Evolutionary conservation across 1,140 invertebrate species (phyloP).

Genomic region (Vollenhovia emeryi): DNA sequence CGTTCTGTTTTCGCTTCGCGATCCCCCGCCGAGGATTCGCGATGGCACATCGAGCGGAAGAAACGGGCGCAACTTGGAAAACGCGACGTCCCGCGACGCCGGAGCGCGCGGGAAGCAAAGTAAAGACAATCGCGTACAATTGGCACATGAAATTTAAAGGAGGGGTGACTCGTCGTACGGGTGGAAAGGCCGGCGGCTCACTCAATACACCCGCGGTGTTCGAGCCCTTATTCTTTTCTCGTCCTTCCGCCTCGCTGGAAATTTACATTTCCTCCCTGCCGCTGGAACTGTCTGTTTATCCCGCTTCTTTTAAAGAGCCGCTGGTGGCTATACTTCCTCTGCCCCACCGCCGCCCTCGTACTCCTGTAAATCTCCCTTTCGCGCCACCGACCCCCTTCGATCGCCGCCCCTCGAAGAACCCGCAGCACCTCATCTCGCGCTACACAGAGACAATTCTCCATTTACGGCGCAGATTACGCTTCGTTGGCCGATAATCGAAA

Average conservation of each 20-base stretch:
- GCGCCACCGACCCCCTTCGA: conserved; percentile 54
- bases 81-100: conserved; percentile 50
- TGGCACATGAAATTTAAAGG: conserved; percentile 86
- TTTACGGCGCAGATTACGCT: conserved; percentile 84
- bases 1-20: conserved; percentile 56
- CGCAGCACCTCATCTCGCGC: conserved; percentile 80
- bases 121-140: conserved; percentile 84
- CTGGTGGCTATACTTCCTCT: conserved; percentile 77
- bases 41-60: conserved; percentile 34
- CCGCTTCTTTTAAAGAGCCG: conserved; percentile 84
- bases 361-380: conserved; percentile 46
- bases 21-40: neutral
- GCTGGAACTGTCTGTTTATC: conserved; percentile 85
- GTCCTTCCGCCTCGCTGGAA: conserved; percentile 84
- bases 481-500: conserved; percentile 84
- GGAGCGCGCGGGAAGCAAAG: conserved; percentile 76
- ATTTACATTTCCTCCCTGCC: conserved; percentile 85
- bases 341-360: conserved; percentile 19
- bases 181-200: conserved; percentile 74
- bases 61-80: conserved; percentile 51
- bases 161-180: conserved; percentile 71
- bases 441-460: conserved; percentile 83
- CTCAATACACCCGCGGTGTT: conserved; percentile 82
- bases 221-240: conserved; percentile 85
- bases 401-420: conserved; percentile 70